Percentiles rank a stretch among this genome's conserved stretches.
Evolutionary conservation across 2,113 vertebrate species (phyloP).

Genomic region (Apodemus sylvaticus): DNA sequence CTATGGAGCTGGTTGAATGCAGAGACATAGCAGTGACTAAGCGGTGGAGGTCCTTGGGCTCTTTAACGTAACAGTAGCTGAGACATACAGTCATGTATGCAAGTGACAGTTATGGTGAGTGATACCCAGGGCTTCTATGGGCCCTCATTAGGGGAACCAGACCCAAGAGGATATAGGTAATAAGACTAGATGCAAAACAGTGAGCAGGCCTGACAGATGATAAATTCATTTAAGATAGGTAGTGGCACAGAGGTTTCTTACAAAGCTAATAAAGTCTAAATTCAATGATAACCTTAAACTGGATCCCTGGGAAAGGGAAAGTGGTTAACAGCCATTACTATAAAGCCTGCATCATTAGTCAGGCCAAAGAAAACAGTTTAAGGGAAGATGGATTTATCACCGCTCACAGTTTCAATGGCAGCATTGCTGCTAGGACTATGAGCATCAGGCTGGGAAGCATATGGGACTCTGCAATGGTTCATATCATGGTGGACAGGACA

Average conservation of each 20-base stretch:
- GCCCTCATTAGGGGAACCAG: background rate
- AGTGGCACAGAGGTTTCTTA: background rate
- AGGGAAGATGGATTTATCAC: background rate
- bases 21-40: background rate
- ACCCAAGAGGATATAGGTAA: background rate
- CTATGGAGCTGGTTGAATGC: background rate
- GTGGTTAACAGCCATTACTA: background rate
- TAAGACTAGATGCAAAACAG: background rate
- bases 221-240: background rate
- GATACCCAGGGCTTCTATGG: background rate
- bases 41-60: background rate
- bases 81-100: too few species aligned
- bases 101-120: background rate
- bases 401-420: background rate
- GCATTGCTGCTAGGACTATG: background rate
- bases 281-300: background rate
- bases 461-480: background rate
- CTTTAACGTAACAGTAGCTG: background rate
- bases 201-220: background rate
- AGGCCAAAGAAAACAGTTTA: background rate
- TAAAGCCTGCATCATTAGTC: background rate
- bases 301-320: background rate
- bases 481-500: background rate
- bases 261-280: background rate
- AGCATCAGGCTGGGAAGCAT: background rate